Evolutionary conservation across 2,797 vertebrate species (phyloP).

Genomic region (Myripristis murdjan): DNA sequence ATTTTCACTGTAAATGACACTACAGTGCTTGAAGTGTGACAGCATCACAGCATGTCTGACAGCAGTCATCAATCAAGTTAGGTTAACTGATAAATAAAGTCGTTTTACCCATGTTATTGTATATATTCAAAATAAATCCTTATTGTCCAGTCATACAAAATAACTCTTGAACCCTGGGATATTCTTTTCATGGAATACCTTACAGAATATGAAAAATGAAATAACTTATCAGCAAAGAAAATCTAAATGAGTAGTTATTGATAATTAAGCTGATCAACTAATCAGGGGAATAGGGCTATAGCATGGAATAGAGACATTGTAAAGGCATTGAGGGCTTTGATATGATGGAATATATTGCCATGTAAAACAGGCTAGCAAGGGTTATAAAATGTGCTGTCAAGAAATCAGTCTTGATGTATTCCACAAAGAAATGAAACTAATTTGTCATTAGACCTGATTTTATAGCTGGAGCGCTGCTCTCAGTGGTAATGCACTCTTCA

Average conservation of each 20-base stretch:
- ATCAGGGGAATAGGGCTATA: no score
- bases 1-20: constrained; percentile 14
- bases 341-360: constrained; percentile 13
- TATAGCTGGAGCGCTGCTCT: constrained; percentile 23
- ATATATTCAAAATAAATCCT: not conserved
- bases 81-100: not conserved
- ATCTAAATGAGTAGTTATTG: no score
- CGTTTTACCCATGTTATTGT: not conserved
- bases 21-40: no score
- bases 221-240: constrained; percentile 7
- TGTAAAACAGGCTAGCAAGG: not conserved
- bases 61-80: not conserved
- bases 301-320: not conserved
- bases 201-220: no score
- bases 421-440: no score
- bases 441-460: constrained; percentile 35
- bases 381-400: not conserved
- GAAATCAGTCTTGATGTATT: no score
- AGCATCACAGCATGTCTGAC: no score
- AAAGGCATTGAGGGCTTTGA: not conserved
- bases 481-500: constrained; percentile 18
- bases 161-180: no score
- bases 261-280: no score
- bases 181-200: no score
- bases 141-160: not conserved